phyloP scores from a whole-genome alignment of 2,888 invertebrate genomes.

The Gasteruption jaculator region DNA sequence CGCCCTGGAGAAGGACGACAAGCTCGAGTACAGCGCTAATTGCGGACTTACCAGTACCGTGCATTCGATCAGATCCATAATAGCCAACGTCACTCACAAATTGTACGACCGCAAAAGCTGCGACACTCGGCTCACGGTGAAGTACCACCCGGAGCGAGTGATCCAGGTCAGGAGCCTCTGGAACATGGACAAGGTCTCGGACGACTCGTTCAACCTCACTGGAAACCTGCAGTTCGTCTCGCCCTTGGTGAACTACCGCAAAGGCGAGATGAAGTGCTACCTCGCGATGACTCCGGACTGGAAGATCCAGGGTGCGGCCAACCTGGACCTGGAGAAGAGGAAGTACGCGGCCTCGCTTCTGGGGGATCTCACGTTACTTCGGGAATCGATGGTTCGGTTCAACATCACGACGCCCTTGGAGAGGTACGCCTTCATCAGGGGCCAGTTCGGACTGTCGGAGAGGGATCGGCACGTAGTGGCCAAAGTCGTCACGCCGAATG shows the following conservation, averaged over 20 bases:
- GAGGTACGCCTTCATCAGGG: constrained; percentile 62
- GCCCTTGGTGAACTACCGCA: constrained; percentile 64
- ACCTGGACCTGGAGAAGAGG: constrained; percentile 67
- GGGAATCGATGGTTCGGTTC: constrained; percentile 66
- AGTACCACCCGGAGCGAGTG: constrained; percentile 65
- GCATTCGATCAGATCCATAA: constrained; percentile 58
- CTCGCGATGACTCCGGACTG: constrained; percentile 62
- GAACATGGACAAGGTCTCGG: constrained; percentile 58
- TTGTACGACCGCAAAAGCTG: constrained; percentile 52
- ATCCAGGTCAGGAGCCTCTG: constrained; percentile 69
- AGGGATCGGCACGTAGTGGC: constrained; percentile 68
- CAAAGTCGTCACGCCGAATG: constrained; percentile 64
- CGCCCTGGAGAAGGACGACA: constrained; percentile 49
- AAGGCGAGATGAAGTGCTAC: constrained; percentile 65
- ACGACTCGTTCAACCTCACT: constrained; percentile 59
- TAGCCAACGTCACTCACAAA: constrained; percentile 56
- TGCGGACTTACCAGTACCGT: constrained; percentile 58
- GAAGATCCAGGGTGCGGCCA: constrained; percentile 65
- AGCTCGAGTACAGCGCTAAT: constrained; percentile 53
- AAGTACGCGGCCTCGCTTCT: constrained; percentile 58
- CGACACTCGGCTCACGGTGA: constrained; percentile 51
- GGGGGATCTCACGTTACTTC: constrained; percentile 67
- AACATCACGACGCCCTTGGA: constrained; percentile 73
- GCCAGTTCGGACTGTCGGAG: constrained; percentile 70
- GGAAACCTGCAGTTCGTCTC: constrained; percentile 64